Percentiles rank a stretch among this genome's conserved stretches.
Conservation (phyloP, 2,113 vertebrate genomes). For the Neotoma lepida region DNA sequence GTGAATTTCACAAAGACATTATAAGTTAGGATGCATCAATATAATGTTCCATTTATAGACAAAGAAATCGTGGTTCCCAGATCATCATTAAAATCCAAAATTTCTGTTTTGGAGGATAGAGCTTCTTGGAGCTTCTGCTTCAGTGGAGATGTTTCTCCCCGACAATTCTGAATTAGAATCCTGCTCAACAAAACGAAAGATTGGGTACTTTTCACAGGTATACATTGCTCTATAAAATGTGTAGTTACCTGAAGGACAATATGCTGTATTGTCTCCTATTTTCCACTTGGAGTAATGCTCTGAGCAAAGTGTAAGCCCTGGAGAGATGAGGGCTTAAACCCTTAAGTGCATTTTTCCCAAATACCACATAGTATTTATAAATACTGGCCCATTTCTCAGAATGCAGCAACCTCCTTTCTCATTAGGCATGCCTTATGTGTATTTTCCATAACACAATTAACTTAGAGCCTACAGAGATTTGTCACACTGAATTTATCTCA, state of each 20-base stretch:
- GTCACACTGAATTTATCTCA: constrained; percentile 70
- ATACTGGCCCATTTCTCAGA: constrained; percentile 64
- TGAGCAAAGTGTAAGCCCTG: background rate
- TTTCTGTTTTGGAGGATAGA: background rate
- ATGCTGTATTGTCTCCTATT: background rate
- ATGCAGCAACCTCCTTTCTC: constrained; percentile 40
- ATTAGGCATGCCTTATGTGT: constrained; percentile 56
- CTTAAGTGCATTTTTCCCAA: constrained; percentile 56
- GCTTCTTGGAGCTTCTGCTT: background rate
- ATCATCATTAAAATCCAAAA: background rate
- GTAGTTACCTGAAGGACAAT: background rate
- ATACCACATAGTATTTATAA: constrained; percentile 53
- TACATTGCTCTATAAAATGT: constrained; percentile 4
- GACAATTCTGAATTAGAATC: background rate
- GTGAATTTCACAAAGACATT: background rate
- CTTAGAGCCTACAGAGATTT: constrained; percentile 69
- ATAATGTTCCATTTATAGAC: background rate
- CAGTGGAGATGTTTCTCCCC: background rate
- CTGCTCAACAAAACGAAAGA: constrained; percentile 50
- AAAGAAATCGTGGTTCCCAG: background rate
- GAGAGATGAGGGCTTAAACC: constrained; percentile 58
- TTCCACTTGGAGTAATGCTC: constrained; percentile 28
- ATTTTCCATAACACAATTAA: constrained; percentile 67
- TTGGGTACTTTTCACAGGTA: background rate
- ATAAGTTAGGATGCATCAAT: background rate